These are phyloP conservation scores for Neosilurus mollespiculum DNA, from an alignment of 2,797 vertebrate genomes.

Conservation along the genomic window DNA sequence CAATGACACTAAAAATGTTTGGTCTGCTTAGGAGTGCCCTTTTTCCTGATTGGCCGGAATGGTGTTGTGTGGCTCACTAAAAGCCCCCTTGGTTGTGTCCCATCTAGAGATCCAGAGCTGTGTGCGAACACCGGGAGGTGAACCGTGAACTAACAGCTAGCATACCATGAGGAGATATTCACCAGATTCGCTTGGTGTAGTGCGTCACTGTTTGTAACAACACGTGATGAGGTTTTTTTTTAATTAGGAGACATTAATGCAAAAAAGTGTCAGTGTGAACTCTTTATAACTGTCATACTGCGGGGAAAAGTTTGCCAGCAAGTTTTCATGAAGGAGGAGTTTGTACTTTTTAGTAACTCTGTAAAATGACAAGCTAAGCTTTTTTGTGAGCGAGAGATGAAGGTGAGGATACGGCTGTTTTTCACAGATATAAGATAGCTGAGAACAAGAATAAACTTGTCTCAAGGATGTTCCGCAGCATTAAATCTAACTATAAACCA, in stretches of 20 bases:
- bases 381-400: neutral
- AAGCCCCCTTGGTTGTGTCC: too few relatives aligned
- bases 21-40: too few relatives aligned
- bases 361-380: neutral
- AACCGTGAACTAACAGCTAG: too few relatives aligned
- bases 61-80: too few relatives aligned
- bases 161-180: too few relatives aligned
- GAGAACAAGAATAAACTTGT: neutral
- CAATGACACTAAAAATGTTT: too few relatives aligned
- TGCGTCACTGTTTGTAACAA: neutral
- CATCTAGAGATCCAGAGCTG: too few relatives aligned
- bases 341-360: neutral
- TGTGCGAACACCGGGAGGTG: too few relatives aligned
- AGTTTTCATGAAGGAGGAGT: neutral
- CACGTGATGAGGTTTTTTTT: too few relatives aligned
- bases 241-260: neutral
- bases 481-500: neutral
- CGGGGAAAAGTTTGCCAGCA: neutral
- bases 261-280: neutral
- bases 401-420: neutral
- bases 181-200: neutral
- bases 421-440: neutral
- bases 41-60: too few relatives aligned
- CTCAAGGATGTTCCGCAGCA: neutral
- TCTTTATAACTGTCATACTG: neutral